Base-by-base conservation (phyloP, 53 echinoderm and acorn worm genomes). In the Echinarachnius parma region DNA sequence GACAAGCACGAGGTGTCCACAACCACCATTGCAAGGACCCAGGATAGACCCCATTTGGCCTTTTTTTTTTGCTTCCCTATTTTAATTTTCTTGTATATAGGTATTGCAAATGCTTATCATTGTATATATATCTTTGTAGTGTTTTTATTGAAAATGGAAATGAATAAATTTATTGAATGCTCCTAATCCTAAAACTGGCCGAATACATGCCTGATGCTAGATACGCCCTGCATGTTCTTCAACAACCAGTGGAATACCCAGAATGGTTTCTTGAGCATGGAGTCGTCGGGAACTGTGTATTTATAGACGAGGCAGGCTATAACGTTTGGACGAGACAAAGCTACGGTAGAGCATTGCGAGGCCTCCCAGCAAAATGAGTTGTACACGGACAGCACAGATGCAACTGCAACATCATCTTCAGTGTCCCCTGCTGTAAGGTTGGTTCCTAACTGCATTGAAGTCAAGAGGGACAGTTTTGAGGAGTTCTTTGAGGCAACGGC, bases 381-480 rank as follows among this genome's bases (percentile, higher is more conserved):
- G 82, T 75, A 2, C 56, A 82, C 16, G 64, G 75, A 18, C 82
- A 76, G 46, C 48, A 76, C 13, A 76, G 76, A 25, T 45, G 58
- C 18, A 83, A 83, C 45, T 67, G 66, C 22, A 83, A 77, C 31
- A 50, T 83, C 28, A 77, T 69, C 3, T 67, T 83, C 68, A 21
- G 67, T 83, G 4, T 83, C 83, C 27, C 68, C 62, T n/a, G n/a
- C n/a, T 29, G 59, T 83, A 10, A 66, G 82, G 3, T 26, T 83
- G 26, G 83, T 83, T 1, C 67, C 59, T 53, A 77, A 77, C 33
- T 4, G 23, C 26, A 23, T 56, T 21, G 21, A 22, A 56, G 21
- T 3, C 26, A n/a, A n/a, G n/a, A n/a, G 57, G 25, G 13, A 56
- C 57, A 21, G 57, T 56, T 4, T 23, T 27, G 26, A 11, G 57